Percentiles rank a stretch among this genome's conserved stretches.
These are phyloP conservation scores for Syrphus vitripennis DNA, from an alignment of 2,888 invertebrate genomes.

Conservation along the genomic window DNA sequence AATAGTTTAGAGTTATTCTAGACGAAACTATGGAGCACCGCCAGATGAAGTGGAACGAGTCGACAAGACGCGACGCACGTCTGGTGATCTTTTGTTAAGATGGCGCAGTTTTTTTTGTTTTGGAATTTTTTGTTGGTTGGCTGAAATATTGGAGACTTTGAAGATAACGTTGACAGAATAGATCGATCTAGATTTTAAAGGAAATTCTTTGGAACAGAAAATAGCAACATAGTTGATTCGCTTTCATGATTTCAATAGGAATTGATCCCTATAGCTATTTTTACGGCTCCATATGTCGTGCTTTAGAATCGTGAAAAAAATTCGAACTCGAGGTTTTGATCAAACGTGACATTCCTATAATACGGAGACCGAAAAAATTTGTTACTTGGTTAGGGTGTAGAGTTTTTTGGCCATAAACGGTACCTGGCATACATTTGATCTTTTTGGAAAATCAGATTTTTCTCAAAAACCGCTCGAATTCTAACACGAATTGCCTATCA, in stretches of 20 bases:
- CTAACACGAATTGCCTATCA: too few relatives aligned
- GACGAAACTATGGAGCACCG: neutral
- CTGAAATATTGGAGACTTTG: neutral
- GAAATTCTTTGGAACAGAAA: neutral
- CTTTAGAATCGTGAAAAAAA: too few relatives aligned
- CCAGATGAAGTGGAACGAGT: slow-evolving; percentile 23
- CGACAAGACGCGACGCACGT: neutral
- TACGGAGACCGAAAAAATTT: too few relatives aligned
- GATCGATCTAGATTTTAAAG: neutral
- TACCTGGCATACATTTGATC: too few relatives aligned
- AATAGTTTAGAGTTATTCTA: slow-evolving; percentile 45
- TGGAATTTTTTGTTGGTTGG: neutral
- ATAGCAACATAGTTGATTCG: neutral
- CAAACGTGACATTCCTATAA: too few relatives aligned
- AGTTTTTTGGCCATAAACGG: too few relatives aligned
- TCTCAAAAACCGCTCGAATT: too few relatives aligned
- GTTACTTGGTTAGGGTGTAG: too few relatives aligned
- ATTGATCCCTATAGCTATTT: too few relatives aligned
- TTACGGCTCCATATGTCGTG: too few relatives aligned
- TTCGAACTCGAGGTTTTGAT: too few relatives aligned
- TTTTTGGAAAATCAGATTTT: too few relatives aligned
- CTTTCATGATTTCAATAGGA: neutral
- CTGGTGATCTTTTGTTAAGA: slow-evolving; percentile 6
- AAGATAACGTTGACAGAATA: neutral
- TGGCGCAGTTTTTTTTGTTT: neutral